phyloP scores from a whole-genome alignment of 2,113 vertebrate species.

The Sphyrna mokarran region DNA sequence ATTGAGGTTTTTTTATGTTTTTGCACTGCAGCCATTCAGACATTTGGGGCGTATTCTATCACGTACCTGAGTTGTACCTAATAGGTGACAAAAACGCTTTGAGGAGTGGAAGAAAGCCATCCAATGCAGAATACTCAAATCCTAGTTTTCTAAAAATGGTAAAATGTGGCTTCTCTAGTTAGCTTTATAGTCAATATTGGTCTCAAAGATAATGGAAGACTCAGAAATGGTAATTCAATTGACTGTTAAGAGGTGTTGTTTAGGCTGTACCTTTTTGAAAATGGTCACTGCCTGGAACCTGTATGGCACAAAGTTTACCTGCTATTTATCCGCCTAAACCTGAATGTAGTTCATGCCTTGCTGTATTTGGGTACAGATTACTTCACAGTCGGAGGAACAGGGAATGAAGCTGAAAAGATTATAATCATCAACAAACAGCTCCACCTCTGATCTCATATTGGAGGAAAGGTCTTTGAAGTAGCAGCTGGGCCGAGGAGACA shows the following conservation, averaged over 20 bases:
- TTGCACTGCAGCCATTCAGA: too few species aligned
- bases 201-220: neutral
- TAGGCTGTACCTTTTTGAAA: neutral
- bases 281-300: neutral
- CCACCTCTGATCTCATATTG: neutral
- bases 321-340: neutral
- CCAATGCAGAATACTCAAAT: neutral
- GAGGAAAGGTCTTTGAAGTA: neutral
- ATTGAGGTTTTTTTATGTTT: too few species aligned
- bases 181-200: neutral
- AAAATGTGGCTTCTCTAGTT: neutral
- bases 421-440: neutral
- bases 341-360: neutral
- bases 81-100: neutral
- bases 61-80: too few species aligned
- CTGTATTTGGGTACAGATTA: neutral
- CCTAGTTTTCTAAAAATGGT: neutral
- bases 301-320: neutral
- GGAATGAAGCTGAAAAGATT: neutral
- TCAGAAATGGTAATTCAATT: neutral
- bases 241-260: neutral
- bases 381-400: neutral
- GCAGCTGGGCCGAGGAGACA: neutral
- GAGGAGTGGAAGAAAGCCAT: neutral
- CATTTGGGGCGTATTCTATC: too few species aligned